Percentiles rank a stretch among this genome's conserved stretches.
phyloP scores from a whole-genome alignment of 2,113 vertebrate genomes.

The Neodontobutis hainanensis region DNA sequence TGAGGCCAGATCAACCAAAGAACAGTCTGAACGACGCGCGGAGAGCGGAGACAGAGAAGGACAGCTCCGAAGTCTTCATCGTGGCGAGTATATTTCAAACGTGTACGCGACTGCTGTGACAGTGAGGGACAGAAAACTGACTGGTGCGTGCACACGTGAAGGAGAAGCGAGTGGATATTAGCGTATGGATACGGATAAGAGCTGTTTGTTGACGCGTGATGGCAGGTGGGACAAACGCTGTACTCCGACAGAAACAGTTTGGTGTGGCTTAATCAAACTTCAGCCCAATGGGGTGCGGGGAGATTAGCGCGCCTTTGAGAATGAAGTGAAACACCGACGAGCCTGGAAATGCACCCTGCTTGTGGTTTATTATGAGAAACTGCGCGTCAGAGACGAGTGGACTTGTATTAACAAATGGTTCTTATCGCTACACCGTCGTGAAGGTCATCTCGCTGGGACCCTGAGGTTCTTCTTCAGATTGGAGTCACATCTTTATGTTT shows the following conservation, averaged over 20 bases:
- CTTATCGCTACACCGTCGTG: conserved; percentile 40
- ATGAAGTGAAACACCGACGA: conserved; percentile 44
- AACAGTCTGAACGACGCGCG: conserved; percentile 11
- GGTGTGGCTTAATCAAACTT: conserved; percentile 61
- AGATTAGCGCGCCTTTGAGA: conserved; percentile 40
- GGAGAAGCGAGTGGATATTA: conserved; percentile 19
- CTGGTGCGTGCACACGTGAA: not conserved
- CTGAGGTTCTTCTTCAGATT: conserved; percentile 29
- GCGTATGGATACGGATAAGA: conserved; percentile 38
- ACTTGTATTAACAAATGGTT: conserved; percentile 44
- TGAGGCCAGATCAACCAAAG: conserved; percentile 18
- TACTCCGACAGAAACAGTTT: conserved; percentile 47
- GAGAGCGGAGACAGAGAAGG: not conserved
- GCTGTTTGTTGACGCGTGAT: conserved; percentile 36
- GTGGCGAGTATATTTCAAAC: not conserved
- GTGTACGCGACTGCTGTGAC: not conserved
- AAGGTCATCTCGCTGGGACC: conserved; percentile 56
- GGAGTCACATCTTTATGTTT: not conserved
- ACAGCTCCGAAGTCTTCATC: not conserved
- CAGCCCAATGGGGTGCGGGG: conserved; percentile 38
- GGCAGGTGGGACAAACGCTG: conserved; percentile 27
- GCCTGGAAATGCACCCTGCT: conserved; percentile 42
- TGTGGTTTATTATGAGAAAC: conserved; percentile 28
- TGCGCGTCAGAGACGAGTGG: conserved; percentile 24
- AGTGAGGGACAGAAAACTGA: not conserved